Evolutionary conservation across 2,888 invertebrate species (phyloP).

Genomic region (Cylloceria caligata): DNA sequence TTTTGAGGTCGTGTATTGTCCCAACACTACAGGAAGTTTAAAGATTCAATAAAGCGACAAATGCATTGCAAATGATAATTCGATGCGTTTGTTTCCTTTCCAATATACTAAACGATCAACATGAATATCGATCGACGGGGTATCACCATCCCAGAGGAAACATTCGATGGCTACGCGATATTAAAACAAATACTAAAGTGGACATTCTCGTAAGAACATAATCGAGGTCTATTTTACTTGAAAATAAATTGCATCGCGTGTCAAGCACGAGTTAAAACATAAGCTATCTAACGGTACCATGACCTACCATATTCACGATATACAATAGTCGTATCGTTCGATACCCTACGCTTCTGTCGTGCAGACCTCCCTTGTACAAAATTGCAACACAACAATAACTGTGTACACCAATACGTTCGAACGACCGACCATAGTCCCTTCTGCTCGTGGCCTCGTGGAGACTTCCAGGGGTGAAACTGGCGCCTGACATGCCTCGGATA

Average conservation of each 20-base stretch:
- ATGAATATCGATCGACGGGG: not conserved
- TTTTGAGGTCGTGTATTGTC: too few species aligned
- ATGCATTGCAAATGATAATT: too few species aligned
- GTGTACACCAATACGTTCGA: not conserved
- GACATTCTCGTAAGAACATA: conserved; percentile 5
- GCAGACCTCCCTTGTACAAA: conserved; percentile 19
- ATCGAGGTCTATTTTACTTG: conserved; percentile 25
- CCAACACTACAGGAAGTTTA: too few species aligned
- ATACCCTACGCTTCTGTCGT: conserved; percentile 36
- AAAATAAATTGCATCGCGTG: conserved; percentile 30
- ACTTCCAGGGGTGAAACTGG: conserved; percentile 36
- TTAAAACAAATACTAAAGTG: not conserved
- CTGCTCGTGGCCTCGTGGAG: conserved; percentile 30
- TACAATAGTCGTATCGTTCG: conserved; percentile 39
- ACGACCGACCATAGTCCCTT: too few species aligned
- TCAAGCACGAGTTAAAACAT: conserved; percentile 22
- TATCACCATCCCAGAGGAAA: not conserved
- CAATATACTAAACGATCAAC: not conserved
- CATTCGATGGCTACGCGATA: not conserved
- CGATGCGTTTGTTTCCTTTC: too few species aligned
- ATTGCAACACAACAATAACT: conserved; percentile 25
- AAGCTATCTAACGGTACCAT: conserved; percentile 46
- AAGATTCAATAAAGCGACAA: too few species aligned
- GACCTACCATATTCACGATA: conserved; percentile 59
- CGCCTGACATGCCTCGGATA: conserved; percentile 41